Evolutionary conservation across 2,888 invertebrate genomes (phyloP).

Genomic region (Matsumyia berberina): DNA sequence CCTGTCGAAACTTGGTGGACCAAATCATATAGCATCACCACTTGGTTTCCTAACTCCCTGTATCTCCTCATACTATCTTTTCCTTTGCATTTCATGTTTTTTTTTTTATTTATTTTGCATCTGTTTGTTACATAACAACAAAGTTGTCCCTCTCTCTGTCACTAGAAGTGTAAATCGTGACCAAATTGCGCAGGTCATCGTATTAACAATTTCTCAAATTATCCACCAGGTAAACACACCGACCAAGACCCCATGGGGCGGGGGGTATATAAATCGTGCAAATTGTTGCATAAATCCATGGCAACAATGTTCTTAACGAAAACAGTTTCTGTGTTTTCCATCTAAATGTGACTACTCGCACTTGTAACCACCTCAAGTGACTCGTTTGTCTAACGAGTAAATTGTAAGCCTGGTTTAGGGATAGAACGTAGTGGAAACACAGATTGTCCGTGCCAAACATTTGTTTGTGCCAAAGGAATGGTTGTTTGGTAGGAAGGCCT

Average conservation of each 20-base stretch:
- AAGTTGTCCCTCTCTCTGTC: slow-evolving; percentile 19
- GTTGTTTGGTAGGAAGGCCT: no score
- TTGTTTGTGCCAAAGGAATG: no score
- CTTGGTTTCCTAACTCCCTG: no score
- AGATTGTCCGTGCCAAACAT: no score
- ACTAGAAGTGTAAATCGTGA: slow-evolving; percentile 31
- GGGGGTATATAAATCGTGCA: slow-evolving; percentile 41
- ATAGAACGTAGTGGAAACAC: not conserved
- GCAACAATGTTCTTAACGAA: slow-evolving; percentile 29
- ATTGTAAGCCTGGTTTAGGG: not conserved
- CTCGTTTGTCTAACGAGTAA: not conserved
- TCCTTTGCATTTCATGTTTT: no score
- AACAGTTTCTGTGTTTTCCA: slow-evolving; percentile 25
- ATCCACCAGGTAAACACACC: slow-evolving; percentile 30
- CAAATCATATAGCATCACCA: no score
- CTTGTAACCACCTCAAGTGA: not conserved
- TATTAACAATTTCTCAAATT: slow-evolving; percentile 27
- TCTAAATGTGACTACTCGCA: not conserved
- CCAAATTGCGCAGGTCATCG: slow-evolving; percentile 37
- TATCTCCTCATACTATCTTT: no score
- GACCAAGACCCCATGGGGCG: not conserved
- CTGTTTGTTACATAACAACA: slow-evolving; percentile 10
- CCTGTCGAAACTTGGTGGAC: no score
- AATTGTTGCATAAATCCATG: slow-evolving; percentile 52
- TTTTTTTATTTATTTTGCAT: not conserved